phyloP scores from a whole-genome alignment of 2,888 invertebrate species.

The Sepioteuthis lessoniana region DNA sequence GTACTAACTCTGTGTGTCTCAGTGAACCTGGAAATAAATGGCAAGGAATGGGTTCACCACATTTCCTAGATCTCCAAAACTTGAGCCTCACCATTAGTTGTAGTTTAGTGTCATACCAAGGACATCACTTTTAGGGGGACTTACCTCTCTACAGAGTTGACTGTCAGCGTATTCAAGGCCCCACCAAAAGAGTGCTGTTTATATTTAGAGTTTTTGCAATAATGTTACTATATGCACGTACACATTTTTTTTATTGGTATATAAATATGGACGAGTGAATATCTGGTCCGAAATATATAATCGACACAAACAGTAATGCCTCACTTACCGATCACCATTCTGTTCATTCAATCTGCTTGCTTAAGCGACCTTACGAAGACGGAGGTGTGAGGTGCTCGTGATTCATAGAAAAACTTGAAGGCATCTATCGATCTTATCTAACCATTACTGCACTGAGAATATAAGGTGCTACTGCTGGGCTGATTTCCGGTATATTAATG shows the following conservation, averaged over 20 bases:
- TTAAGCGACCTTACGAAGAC: neutral
- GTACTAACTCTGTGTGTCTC: too few species aligned
- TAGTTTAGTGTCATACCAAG: too few species aligned
- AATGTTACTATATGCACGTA: too few species aligned
- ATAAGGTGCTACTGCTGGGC: neutral
- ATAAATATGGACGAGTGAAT: neutral
- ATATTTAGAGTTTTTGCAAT: too few species aligned
- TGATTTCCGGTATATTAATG: constrained; percentile 9
- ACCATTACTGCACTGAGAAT: neutral
- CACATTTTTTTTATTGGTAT: neutral
- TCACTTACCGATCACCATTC: neutral
- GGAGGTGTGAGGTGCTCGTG: neutral
- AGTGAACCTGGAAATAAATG: too few species aligned
- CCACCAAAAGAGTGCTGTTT: too few species aligned
- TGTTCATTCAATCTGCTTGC: neutral
- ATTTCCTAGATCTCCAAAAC: too few species aligned
- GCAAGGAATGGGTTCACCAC: too few species aligned
- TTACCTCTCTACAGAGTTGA: too few species aligned
- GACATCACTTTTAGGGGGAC: too few species aligned
- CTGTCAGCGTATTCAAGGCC: too few species aligned
- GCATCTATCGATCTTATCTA: neutral
- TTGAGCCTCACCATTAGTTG: too few species aligned
- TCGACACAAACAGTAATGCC: neutral
- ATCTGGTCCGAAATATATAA: neutral
- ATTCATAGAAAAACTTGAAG: neutral